Evolutionary conservation across 2,113 vertebrate species (phyloP), one percentile per base, ranked within the genome.

Genomic region (Pachypanchax playfairii): DNA sequence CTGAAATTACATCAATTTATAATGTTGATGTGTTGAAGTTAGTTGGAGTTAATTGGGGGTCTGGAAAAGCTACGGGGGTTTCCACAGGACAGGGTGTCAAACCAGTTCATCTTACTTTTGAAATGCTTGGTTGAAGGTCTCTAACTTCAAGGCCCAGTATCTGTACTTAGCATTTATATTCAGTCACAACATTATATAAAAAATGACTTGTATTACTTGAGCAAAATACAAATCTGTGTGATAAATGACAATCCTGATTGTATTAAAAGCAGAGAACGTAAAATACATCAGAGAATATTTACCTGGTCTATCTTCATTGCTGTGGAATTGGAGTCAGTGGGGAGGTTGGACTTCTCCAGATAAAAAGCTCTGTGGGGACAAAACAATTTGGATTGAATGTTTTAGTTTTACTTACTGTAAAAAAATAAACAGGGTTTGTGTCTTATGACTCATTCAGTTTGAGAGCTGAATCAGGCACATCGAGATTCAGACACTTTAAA

Each of bases 281-380:
- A 39, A 42, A 22, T 31, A 39, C n/a, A 39, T 4, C 44, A 36
- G 14, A 51, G 52, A 48, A 73, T 66, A 80, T 87, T 81, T 90
- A 99, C 97, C 94, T 98, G 96, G 86, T 99, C 96, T 61, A 99
- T 98, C 90, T 98, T 98, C 90, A 98, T 94, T 0, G 94, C 96
- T 1, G 95, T 94, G 44, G 93, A 92, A 77, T 93, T 96, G 21
- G 95, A 95, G 18, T 98, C 96, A 1, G 96, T 94, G 10, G 95
- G 94, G 59, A 98, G 89, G 73, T 98, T 98, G 11, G 96, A 98
- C 73, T 95, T 95, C 73, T 99, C 97, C 76, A 99, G 88, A 88
- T 98, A 99, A 89, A 99, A 99, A 0, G 95, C 94, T 88, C 97
- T 98, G 87, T 39, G 22, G 49, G 41, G 77, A 87, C 65, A 81